These are phyloP conservation scores for Listronotus bonariensis DNA, from an alignment of 1,140 invertebrate species.

Conservation along the genomic window DNA sequence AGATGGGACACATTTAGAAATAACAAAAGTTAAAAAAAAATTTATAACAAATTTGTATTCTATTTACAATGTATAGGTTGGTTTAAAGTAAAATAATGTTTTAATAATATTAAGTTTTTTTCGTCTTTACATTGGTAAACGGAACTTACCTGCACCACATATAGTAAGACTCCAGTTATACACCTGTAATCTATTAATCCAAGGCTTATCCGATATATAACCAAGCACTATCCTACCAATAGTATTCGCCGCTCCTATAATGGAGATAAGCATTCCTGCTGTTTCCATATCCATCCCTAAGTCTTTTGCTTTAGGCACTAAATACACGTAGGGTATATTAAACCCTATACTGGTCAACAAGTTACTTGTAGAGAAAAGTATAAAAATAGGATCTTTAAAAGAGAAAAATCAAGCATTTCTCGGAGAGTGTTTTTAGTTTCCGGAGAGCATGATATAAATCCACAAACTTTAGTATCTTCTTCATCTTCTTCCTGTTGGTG, in stretches of 20 bases:
- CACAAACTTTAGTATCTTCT: constrained; percentile 46
- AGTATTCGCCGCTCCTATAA: constrained; percentile 87
- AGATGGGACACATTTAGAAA: too few species aligned
- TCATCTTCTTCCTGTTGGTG: constrained; percentile 17
- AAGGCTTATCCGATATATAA: constrained; percentile 83
- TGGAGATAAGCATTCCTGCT: constrained; percentile 71
- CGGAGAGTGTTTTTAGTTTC: constrained; percentile 70
- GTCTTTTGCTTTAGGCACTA: constrained; percentile 69
- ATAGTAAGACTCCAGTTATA: constrained; percentile 86
- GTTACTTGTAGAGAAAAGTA: constrained; percentile 91
- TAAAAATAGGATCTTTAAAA: constrained; percentile 86
- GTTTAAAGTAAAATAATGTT: too few species aligned
- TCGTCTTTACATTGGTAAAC: too few species aligned
- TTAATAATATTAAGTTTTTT: too few species aligned
- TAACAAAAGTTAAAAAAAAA: too few species aligned
- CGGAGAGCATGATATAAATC: constrained; percentile 61
- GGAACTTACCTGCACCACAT: constrained; percentile 76
- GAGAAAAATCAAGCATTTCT: constrained; percentile 83
- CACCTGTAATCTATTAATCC: constrained; percentile 84
- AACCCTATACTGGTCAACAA: constrained; percentile 96
- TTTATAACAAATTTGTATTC: too few species aligned
- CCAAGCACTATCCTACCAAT: constrained; percentile 85
- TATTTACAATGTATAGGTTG: too few species aligned
- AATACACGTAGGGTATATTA: constrained; percentile 91
- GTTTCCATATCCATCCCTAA: constrained; percentile 62